Evolutionary conservation across 2,797 vertebrate species (phyloP), one percentile per base, ranked within the genome.

Genomic region (Enteromius viviparus): DNA sequence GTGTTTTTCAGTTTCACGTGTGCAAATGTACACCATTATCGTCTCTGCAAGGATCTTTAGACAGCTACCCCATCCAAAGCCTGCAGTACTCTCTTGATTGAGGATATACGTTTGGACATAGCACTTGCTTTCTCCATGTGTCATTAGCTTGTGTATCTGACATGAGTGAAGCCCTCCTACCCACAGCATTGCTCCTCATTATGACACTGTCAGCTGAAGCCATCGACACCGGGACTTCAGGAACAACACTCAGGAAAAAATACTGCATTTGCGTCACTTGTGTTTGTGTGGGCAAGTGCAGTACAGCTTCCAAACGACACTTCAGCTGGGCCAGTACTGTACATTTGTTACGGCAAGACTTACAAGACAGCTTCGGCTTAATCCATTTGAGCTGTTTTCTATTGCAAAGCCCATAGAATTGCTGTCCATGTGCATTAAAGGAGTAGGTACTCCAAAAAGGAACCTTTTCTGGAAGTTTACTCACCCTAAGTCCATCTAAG

Each of bases 121-220:
- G 64, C 29, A 65, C 70, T 81, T 42, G 60, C 60, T 68, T 53
- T 55, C 34, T 76, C 72, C 2, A 6, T 68, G 47, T 82, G 71
- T 55, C 60, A 76, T 75, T 76, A 76, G 34, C 47, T 55, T 76
- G 29, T 78, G 29, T 37, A 15, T 78, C n/a, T 66, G 45, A 42
- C 17, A 76, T 32, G 62, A 76, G 47, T 76, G 15, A 55, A 66
- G 23, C 34, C 74, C 74, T 69, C 64, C 62, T 55, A 81, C 58
- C 71, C 71, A 76, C 72, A 45, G 62, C 62, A 66, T 62, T 45
- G 60, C 81, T 55, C 72, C 62, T 82, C 72, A 82, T 82, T 76
- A 82, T 68, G 62, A 75, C 81, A 55, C 80, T 66, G 71, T 75
- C 75, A 76, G 51, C 23, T 68, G 19, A 26, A 76, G n/a, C 23